Evolutionary conservation across 2,888 invertebrate genomes (phyloP), one percentile per base, ranked within the genome.

Genomic region (Deilephila elpenor): DNA sequence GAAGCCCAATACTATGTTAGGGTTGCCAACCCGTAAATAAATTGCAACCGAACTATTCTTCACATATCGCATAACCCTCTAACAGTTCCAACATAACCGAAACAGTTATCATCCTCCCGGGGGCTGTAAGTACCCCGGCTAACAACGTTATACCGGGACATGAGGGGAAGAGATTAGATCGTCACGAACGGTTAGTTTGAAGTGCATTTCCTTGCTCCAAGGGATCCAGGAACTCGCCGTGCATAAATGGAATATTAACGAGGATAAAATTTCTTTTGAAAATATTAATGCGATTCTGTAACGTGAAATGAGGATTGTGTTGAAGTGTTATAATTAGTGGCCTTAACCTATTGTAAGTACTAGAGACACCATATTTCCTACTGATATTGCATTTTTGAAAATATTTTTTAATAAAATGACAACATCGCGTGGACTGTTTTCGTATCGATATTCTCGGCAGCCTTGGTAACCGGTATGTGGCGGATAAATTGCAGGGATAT

Each of bases 191-290:
- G 79, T 84, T 84, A 83, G 78, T 78, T 79, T 80, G 78, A 78
- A 88, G 89, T 89, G 88, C 89, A 87, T 86, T 87, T 83, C 83
- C 85, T 82, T 86, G 87, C 87, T 85, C 74, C 75, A 74, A 76
- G 78, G 78, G 71, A 76, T 74, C 77, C 77, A 71, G 71, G 74
- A 64, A 71, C 59, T 64, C 75, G 74, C 77, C 77, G 71, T 77
- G 80, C 75, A 77, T 83, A 83, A 84, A 84, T 85, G 79, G 82
- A 86, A 85, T 85, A 87, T 87, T 87, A 84, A 84, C 80, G 80
- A 78, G 74, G 29, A 61, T 70, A 71, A 73, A 62, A 73, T 51
- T 60, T 71, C 20, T 71, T 17, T n/a, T 29, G 20, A n/a, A 32
- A 44, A 44, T 29, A 32, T 70, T 29, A 29, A 53, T 51, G 51